phyloP scores from a whole-genome alignment of 2,113 vertebrate species.

The Nestor notabilis region DNA sequence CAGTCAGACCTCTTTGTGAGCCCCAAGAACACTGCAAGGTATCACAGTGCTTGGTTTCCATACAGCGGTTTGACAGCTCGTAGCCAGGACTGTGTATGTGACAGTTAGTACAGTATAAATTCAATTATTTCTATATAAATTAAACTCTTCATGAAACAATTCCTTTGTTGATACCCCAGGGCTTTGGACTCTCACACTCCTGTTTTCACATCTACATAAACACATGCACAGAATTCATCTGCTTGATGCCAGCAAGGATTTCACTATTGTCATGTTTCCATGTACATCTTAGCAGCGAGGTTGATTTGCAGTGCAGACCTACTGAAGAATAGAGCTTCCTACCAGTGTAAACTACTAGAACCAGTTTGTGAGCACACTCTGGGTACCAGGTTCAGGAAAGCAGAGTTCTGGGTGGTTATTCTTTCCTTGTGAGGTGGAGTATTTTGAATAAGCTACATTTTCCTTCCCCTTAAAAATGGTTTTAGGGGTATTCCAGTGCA shows the following conservation, averaged over 20 bases:
- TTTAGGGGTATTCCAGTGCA: not conserved
- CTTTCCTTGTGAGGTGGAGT: not conserved
- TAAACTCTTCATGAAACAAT: not conserved
- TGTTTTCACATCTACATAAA: slow-evolving; percentile 11
- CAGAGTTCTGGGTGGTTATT: not conserved
- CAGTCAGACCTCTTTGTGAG: not conserved
- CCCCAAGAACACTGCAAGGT: not conserved
- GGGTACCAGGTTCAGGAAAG: not conserved
- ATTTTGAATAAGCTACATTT: not conserved
- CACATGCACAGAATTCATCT: not conserved
- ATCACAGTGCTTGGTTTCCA: not conserved
- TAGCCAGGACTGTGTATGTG: not conserved
- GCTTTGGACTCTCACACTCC: slow-evolving; percentile 8
- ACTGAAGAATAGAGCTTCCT: not conserved
- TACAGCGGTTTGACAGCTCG: not conserved
- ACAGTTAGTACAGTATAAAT: not conserved
- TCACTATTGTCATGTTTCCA: not conserved
- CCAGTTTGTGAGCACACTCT: not conserved
- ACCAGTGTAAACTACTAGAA: not conserved
- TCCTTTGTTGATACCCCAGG: slow-evolving; percentile 2
- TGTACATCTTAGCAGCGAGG: not conserved
- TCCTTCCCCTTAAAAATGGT: not conserved
- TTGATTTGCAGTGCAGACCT: not conserved
- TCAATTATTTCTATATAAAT: slow-evolving; percentile 5
- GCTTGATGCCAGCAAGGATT: not conserved